Evolutionary conservation across 1,140 invertebrate species (phyloP), one percentile per base, ranked within the genome.

Genomic region (Rhizoglyphus robini): DNA sequence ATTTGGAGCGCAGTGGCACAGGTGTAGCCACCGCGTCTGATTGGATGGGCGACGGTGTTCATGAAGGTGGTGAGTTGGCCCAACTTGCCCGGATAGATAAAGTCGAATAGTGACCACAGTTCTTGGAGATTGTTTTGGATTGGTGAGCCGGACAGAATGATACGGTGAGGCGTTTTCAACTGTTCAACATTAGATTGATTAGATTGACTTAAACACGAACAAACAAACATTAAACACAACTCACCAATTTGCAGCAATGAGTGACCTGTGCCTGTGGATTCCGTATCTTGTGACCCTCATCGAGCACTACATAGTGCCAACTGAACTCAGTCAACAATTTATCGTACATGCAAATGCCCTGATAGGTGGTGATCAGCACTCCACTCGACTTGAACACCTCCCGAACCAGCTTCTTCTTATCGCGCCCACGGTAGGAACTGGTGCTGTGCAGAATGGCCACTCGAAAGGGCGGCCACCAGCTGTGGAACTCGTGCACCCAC

Each of bases 91-190:
- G 95, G 94, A 75, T 89, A 86, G 70, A 97, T 85, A 75, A 97
- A 98, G 77, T 98, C 94, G 80, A 97, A 93, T 13, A 98, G 75
- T 27, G 92, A 96, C 92, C 92, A 96, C 3, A 96, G 73, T 79
- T 96, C 92, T 73, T 87, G 86, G n/a, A 98, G 78, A 72, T 93
- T 94, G 78, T 98, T 98, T 75, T 98, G 95, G 80, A 98, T 86
- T 3, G 95, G 95, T 68, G 92, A 94, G 11, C 93, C 94, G 61
- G 88, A 90, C 23, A 84, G 71, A 60, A 84, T 82, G 18, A 84
- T 69, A 34, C 80, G 38, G 38, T 68, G 67, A 15, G 58, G 64
- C 3, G 67, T 68, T 62, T 47, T 20, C 23, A 68, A 84, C 75
- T 86, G 65, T 25, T 31, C 11, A 41, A 18, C 38, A 68, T 58